A percentile compares a stretch with the other conserved stretches of the same genome.
Evolutionary conservation across 2,797 vertebrate species (phyloP).

Genomic region (Melanotaenia boesemani): DNA sequence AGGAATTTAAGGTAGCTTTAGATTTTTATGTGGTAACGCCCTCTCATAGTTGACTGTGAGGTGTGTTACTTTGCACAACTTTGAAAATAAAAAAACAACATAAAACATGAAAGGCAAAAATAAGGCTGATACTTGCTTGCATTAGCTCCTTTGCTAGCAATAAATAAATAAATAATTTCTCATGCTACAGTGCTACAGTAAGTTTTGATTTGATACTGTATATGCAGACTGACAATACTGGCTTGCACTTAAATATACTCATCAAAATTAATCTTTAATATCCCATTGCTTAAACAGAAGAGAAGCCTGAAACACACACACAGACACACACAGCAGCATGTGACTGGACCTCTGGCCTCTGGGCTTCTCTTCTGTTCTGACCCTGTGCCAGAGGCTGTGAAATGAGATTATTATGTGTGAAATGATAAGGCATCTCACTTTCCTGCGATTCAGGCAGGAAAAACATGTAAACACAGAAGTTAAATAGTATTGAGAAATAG

Average conservation of each 20-base stretch:
- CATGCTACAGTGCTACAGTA: background rate
- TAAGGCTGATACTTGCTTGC: background rate
- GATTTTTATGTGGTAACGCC: background rate
- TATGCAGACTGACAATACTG: background rate
- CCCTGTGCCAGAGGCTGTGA: slow-evolving; percentile 61
- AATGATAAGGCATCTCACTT: slow-evolving; percentile 63
- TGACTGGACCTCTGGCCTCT: slow-evolving; percentile 54
- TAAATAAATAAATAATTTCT: too few relatives aligned
- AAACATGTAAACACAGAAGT: slow-evolving; percentile 65
- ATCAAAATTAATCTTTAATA: background rate
- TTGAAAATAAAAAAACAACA: background rate
- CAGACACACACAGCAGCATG: slow-evolving; percentile 30
- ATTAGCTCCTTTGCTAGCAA: background rate
- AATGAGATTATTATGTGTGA: slow-evolving; percentile 80
- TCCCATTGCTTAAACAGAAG: background rate
- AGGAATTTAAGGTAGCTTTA: background rate
- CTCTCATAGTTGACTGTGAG: background rate
- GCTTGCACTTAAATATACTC: background rate
- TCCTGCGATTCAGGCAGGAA: slow-evolving; percentile 45
- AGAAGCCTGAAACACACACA: slow-evolving; percentile 19
- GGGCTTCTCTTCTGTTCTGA: slow-evolving; percentile 58
- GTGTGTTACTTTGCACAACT: background rate
- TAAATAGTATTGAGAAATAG: slow-evolving; percentile 46
- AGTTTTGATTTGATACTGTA: slow-evolving; percentile 1
- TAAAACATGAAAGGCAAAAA: background rate